These are phyloP conservation scores for Hydraecia micacea DNA, from an alignment of 2,888 invertebrate genomes.

Conservation along the genomic window DNA sequence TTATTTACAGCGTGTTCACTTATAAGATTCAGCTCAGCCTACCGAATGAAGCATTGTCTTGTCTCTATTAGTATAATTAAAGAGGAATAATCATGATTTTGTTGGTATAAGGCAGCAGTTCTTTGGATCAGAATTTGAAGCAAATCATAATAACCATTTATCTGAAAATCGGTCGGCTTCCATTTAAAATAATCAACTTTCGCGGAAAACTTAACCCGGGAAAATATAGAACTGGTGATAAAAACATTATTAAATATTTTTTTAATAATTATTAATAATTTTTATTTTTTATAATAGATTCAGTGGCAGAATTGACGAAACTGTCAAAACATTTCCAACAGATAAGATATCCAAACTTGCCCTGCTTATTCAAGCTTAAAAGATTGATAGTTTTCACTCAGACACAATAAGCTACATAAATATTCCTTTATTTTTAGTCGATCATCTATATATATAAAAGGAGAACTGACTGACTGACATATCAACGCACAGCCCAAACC, in stretches of 20 bases:
- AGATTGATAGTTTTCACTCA: neutral
- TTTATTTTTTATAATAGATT: neutral
- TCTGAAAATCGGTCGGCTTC: neutral
- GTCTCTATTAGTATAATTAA: neutral
- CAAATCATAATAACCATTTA: neutral
- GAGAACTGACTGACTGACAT: too few relatives aligned
- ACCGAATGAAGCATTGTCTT: neutral
- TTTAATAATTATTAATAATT: too few relatives aligned
- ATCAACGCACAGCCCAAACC: too few relatives aligned
- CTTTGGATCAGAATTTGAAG: neutral
- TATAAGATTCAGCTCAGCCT: neutral
- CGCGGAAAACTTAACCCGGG: fast-evolving
- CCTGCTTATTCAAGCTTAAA: constrained; percentile 12
- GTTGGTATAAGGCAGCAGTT: neutral
- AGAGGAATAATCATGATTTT: neutral
- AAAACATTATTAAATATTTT: too few relatives aligned
- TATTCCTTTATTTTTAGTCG: constrained; percentile 9
- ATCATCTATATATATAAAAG: too few relatives aligned
- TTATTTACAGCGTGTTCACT: neutral
- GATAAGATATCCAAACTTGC: constrained; percentile 6
- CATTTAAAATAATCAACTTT: neutral
- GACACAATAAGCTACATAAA: neutral
- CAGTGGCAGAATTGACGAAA: neutral
- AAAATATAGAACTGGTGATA: neutral
- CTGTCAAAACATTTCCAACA: neutral